Conservation (phyloP, 2,113 vertebrate species). For the Genyomyrus donnyi region DNA sequence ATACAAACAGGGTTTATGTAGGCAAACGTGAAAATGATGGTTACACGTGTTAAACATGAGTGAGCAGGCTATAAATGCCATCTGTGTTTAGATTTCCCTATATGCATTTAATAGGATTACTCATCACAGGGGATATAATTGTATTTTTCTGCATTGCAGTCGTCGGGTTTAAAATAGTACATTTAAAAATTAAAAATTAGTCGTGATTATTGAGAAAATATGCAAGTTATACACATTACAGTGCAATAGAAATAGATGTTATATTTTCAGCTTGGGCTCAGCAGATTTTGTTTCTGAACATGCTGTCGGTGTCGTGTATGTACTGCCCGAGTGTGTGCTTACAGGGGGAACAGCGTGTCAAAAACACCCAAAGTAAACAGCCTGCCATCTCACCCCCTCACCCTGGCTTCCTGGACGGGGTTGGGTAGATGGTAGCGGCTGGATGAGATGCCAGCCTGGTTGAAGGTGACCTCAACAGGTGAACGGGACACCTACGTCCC, state of each 20-base stretch:
- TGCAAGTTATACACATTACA: not conserved
- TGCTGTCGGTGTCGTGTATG: not conserved
- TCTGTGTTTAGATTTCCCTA: not conserved
- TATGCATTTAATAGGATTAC: not conserved
- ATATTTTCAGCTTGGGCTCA: not conserved
- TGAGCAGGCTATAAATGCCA: not conserved
- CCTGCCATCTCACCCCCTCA: not conserved
- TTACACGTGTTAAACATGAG: not conserved
- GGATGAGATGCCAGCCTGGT: not conserved
- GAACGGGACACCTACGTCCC: not conserved
- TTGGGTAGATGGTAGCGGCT: not conserved
- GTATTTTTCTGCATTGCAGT: not conserved
- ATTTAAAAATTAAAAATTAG: not conserved
- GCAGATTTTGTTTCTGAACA: not conserved
- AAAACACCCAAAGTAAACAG: not conserved
- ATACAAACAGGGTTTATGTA: not conserved
- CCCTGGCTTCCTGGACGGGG: not conserved
- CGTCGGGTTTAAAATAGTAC: not conserved
- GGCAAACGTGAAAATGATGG: not conserved
- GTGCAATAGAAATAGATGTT: not conserved
- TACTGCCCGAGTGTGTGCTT: not conserved
- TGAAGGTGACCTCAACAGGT: not conserved
- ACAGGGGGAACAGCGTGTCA: not conserved
- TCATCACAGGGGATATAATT: not conserved
- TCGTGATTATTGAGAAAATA: not conserved